These are phyloP conservation scores for Mus spicilegus DNA, from an alignment of 2,113 vertebrate species.

Conservation along the genomic window DNA sequence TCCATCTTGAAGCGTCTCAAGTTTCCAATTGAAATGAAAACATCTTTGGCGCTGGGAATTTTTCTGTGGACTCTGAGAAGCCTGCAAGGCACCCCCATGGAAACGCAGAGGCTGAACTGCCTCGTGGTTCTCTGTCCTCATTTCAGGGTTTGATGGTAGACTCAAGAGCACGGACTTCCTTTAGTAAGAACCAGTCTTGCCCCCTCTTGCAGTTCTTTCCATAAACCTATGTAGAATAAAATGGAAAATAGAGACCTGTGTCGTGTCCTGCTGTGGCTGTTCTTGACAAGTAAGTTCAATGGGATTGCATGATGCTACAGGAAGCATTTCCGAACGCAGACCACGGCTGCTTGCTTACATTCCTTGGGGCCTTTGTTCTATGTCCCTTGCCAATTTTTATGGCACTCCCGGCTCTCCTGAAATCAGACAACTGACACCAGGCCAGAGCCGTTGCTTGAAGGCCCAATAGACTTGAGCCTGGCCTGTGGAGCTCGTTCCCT, in stretches of 20 bases:
- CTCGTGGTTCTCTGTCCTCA: neutral
- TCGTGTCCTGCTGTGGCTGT: neutral
- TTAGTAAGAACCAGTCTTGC: neutral
- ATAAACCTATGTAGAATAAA: constrained; percentile 49
- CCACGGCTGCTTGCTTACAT: neutral
- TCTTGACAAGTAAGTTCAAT: neutral
- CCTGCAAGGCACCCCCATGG: neutral
- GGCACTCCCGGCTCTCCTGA: neutral
- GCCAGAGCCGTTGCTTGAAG: neutral
- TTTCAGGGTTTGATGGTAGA: neutral
- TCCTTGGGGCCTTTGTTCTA: neutral
- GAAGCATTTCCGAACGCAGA: neutral
- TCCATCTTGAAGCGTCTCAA: neutral
- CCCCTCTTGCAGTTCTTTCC: neutral
- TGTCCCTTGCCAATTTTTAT: neutral
- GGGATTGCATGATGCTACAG: neutral
- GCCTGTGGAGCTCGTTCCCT: neutral
- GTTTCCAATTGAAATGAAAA: constrained; percentile 22
- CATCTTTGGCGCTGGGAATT: neutral
- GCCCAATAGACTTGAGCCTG: neutral
- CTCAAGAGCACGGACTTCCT: neutral
- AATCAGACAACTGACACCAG: neutral
- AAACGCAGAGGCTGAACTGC: neutral
- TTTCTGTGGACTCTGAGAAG: neutral
- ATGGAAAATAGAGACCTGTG: neutral